Base-by-base conservation (phyloP, 2,888 invertebrate species). In the Microctonus hyperodae region DNA sequence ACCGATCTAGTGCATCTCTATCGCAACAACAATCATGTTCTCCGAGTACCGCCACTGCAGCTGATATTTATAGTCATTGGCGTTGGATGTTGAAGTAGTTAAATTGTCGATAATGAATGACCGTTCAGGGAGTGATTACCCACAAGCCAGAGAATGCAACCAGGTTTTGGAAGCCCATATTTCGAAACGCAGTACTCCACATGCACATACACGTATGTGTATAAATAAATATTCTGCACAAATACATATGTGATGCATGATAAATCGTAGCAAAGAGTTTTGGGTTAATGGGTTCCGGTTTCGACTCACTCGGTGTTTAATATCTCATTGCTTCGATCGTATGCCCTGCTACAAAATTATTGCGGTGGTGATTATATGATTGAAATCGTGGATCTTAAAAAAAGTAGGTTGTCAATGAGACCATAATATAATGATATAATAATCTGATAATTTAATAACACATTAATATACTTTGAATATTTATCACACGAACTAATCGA, bases 61-160 rank as follows among this genome's bases (percentile, higher is more conserved):
- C 69, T 67, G 57, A 73, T 72, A 72, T 74, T 76, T 75, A 75
- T 76, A 74, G 75, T 72, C 76, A 58, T 68, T 72, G 63, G 62
- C 56, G 59, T 59, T 71, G 76, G 78, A 78, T 78, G 78, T 78
- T 76, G 78, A 79, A 80, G 79, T 76, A 77, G 79, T 80, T 80
- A 79, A 82, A 82, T 80, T 76, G 78, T 77, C 76, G 78, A 80
- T 82, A 81, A 81, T 80, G 79, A 80, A 82, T 78, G 79, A 75
- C 73, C 72, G 70, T 71, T 73, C 60, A 61, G 71, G 74, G 74
- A 74, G 72, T 73, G 73, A 74, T 74, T 72, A 72, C 68, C 61
- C 51, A 61, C 31, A 22, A 40, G 20, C 51, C 44, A 50, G 25
- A 60, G 37, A 33, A 44, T 50, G 20, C 37, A 48, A 40, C 35